Evolutionary conservation across 2,113 vertebrate species (phyloP), one percentile per base, ranked within the genome.

Genomic region (Siniperca knerii): DNA sequence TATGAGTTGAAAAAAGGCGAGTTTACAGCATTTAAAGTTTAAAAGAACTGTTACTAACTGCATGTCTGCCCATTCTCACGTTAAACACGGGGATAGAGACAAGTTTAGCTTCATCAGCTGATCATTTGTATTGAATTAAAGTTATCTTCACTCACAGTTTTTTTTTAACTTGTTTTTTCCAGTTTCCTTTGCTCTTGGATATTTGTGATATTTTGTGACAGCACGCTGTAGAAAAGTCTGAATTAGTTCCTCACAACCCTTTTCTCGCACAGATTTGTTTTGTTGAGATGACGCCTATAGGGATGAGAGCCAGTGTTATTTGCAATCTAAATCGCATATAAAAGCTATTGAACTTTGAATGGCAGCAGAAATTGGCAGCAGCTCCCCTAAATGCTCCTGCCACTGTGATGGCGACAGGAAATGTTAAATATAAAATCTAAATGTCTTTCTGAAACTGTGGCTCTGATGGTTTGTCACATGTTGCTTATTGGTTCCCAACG

Each of bases 251-350:
- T 64, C 48, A 1, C 61, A 42, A 21, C 20, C 3, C 54, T 11
- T 70, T 48, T 60, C 50, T n/a, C 15, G 15, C n/a, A 50, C 18
- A 11, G 18, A 12, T 62, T 75, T 35, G 21, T 75, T 70, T 79
- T 68, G 62, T 82, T 75, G 68, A 64, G 58, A 64, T 81, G 83
- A 72, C 20, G 29, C 60, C 57, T 52, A 54, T 33, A 42, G 5
- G 21, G 42, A 33, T 82, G 75, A 89, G 78, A 37, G 70, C 66
- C 15, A 25, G 37, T 76, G 23, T 82, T 67, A 1, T 62, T 40
- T 72, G 50, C 46, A 35, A 75, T 87, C 74, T 73, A 66, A 85
- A 83, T 75, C 37, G 64, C 57, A 35, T 81, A 66, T 50, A 46
- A 79, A 86, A 44, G 65, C 68, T 15, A 18, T 23, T 70, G 33